A percentile compares a stretch with the other conserved stretches of the same genome.
These are phyloP conservation scores for Lepidurus couesii DNA, from an alignment of 1,140 invertebrate genomes.

Conservation along the genomic window DNA sequence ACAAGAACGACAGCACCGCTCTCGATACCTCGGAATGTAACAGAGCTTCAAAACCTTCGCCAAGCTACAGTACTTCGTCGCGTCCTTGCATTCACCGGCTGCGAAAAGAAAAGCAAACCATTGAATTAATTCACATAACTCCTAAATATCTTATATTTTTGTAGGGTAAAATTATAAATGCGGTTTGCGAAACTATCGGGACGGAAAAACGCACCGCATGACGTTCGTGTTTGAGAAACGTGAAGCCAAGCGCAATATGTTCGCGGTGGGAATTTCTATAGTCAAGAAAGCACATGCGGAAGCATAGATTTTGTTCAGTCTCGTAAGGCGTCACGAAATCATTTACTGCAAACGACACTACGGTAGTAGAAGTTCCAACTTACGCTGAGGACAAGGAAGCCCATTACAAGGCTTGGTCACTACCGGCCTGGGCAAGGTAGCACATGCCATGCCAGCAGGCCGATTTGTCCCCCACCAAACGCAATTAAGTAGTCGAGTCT, in stretches of 20 bases:
- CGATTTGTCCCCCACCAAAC: slow-evolving; percentile 77
- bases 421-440: slow-evolving; percentile 44
- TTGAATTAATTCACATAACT: neutral
- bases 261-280: neutral
- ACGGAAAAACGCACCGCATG: slow-evolving; percentile 26
- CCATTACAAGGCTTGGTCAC: slow-evolving; percentile 29
- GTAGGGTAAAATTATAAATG: neutral
- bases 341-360: neutral
- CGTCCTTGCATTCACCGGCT: slow-evolving; percentile 67
- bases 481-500: slow-evolving; percentile 77
- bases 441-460: slow-evolving; percentile 73
- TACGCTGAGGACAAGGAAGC: slow-evolving; percentile 32
- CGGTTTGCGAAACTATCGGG: slow-evolving; percentile 5
- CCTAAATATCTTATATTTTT: neutral
- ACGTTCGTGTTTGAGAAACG: neutral
- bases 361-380: slow-evolving; percentile 17
- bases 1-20: slow-evolving; percentile 78
- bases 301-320: too few species aligned
- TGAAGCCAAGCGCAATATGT: neutral
- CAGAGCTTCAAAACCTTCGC: slow-evolving; percentile 77
- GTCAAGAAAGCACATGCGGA: neutral
- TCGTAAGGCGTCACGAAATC: too few species aligned
- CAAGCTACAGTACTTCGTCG: slow-evolving; percentile 69
- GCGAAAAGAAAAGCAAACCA: slow-evolving; percentile 41
- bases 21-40: slow-evolving; percentile 67